A percentile compares a stretch with the other conserved stretches of the same genome.
Evolutionary conservation across 2,888 invertebrate species (phyloP).

Genomic region (Celastrina argiolus): DNA sequence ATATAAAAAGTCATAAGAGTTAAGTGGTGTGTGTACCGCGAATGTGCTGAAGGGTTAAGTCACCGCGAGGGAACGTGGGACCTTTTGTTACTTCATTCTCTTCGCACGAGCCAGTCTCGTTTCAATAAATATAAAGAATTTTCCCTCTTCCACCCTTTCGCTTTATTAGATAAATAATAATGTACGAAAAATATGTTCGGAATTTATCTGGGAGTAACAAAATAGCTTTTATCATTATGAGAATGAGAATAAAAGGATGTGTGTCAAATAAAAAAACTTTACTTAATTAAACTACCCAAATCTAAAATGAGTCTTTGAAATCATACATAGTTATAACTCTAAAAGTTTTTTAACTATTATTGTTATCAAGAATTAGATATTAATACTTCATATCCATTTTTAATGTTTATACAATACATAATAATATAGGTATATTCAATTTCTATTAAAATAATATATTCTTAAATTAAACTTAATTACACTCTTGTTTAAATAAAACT

Average conservation of each 20-base stretch:
- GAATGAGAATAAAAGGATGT: too few relatives aligned
- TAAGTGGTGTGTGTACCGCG: neutral
- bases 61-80: neutral
- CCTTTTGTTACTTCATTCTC: constrained; percentile 8
- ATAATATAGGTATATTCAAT: too few relatives aligned
- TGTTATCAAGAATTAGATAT: too few relatives aligned
- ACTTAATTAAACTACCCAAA: too few relatives aligned
- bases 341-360: too few relatives aligned
- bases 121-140: neutral
- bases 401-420: too few relatives aligned
- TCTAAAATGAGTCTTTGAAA: too few relatives aligned
- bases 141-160: neutral
- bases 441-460: neutral
- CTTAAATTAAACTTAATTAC: neutral
- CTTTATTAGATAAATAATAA: constrained; percentile 4
- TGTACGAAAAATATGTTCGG: neutral
- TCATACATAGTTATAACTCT: too few relatives aligned
- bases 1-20: constrained; percentile 4
- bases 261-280: too few relatives aligned
- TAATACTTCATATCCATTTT: too few relatives aligned
- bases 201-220: neutral
- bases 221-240: neutral
- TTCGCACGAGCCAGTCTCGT: neutral
- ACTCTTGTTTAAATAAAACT: neutral
- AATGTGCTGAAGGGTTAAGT: neutral